These are phyloP conservation scores for Drosophila miranda DNA, from an alignment of 1,140 invertebrate genomes.

Conservation along the genomic window DNA sequence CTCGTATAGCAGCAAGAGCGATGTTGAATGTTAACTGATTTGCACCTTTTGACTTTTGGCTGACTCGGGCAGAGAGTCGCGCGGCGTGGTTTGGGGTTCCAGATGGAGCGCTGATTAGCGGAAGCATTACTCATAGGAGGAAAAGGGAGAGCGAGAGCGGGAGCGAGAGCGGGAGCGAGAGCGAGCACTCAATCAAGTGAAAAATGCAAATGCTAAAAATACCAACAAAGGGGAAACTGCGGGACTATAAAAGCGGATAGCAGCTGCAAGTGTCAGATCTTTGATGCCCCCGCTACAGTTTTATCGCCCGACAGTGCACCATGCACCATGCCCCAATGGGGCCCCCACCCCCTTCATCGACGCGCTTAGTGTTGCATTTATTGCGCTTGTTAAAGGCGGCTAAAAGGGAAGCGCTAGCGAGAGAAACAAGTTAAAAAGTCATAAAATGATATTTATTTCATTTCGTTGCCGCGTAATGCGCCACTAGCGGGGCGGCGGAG, in stretches of 20 bases:
- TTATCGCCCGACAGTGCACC: background rate
- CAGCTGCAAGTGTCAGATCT: constrained; percentile 50
- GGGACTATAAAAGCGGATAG: constrained; percentile 59
- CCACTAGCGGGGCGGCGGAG: constrained; percentile 39
- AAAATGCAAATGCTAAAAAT: constrained; percentile 78
- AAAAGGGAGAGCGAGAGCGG: background rate
- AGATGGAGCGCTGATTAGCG: constrained; percentile 59
- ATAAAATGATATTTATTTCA: constrained; percentile 81
- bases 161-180: background rate
- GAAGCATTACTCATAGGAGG: constrained; percentile 66
- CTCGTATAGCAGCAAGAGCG: background rate
- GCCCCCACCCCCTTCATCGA: constrained; percentile 2
- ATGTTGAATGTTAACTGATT: constrained; percentile 65
- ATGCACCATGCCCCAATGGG: background rate
- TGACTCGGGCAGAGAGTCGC: too few relatives aligned
- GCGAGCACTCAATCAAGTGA: constrained; percentile 67
- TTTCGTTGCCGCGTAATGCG: constrained; percentile 68
- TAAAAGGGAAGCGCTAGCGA: constrained; percentile 42
- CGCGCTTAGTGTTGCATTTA: constrained; percentile 70
- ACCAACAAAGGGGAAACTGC: constrained; percentile 70
- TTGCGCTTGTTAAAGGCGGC: constrained; percentile 76
- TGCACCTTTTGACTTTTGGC: constrained; percentile 67
- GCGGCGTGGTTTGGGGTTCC: too few relatives aligned
- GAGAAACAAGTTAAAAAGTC: constrained; percentile 78
- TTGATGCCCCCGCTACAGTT: constrained; percentile 9